Percentiles rank a stretch among this genome's conserved stretches.
Conservation (phyloP, 2,888 invertebrate species). For the Galeopsomyia nigrocyanea region DNA sequence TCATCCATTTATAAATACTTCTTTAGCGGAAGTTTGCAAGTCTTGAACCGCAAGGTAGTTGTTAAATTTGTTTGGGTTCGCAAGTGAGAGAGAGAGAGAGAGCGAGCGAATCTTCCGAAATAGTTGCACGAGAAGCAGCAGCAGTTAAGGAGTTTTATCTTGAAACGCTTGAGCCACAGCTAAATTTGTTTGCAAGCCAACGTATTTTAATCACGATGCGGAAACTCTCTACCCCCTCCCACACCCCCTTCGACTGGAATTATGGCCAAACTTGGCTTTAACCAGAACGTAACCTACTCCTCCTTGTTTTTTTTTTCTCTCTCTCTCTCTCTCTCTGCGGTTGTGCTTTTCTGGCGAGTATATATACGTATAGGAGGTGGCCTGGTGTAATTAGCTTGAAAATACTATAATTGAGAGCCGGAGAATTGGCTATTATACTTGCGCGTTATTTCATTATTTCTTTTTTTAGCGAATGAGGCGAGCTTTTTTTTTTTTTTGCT, state of each 20-base stretch:
- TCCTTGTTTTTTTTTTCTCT: neutral
- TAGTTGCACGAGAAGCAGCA: neutral
- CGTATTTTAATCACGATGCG: slow-evolving; percentile 39
- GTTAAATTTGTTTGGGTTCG: slow-evolving; percentile 24
- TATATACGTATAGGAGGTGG: no score
- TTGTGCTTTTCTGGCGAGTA: no score
- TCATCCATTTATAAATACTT: slow-evolving; percentile 7
- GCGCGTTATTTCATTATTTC: no score
- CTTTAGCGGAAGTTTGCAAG: slow-evolving; percentile 2
- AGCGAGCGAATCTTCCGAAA: slow-evolving; percentile 14
- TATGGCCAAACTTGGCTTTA: slow-evolving; percentile 25
- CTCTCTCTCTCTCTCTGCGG: no score
- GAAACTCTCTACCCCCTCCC: slow-evolving; percentile 9
- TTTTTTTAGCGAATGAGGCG: no score
- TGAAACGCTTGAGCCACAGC: slow-evolving; percentile 17
- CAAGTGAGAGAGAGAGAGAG: neutral
- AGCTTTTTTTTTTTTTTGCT: no score
- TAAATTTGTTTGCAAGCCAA: slow-evolving; percentile 39
- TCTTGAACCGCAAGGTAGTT: neutral
- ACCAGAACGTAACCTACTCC: slow-evolving; percentile 1
- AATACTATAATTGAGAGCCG: no score
- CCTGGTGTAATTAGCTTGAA: no score
- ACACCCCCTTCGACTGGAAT: no score
- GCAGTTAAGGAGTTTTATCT: slow-evolving; percentile 34
- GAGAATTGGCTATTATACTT: no score